Base-by-base conservation (phyloP, 2,113 vertebrate genomes). In the Mixornis gularis region DNA sequence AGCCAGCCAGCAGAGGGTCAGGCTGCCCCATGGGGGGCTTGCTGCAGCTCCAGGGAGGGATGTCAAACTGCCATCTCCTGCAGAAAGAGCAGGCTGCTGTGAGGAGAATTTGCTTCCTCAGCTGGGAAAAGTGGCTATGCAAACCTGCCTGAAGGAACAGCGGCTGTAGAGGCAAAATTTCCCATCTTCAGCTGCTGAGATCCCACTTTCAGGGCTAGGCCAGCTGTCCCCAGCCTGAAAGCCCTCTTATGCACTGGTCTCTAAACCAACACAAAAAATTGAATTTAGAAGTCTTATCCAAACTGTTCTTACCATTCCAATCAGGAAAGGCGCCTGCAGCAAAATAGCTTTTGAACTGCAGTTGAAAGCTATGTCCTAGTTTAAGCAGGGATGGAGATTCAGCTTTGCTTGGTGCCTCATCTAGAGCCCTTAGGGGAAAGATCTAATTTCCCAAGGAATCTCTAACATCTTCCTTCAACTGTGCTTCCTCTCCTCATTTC, bases 371-470 rank as follows among this genome's bases (percentile, higher is more conserved):
- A 21, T 60, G 94, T 89, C 92, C 91, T 87, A 95, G 87, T 96
- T 93, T 92, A 85, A 92, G 79, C 71, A 66, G 68, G 66, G 78
- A 95, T 12, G 4, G 84, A 91, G 78, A 60, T 82, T 87, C 87
- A 82, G 60, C 78, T 72, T 85, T 89, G 74, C 82, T 73, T 83
- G 36, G 74, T 94, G 87, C 87, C 89, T 93, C 74, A 85, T 77
- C 72, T 55, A 91, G 55, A 89, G 87, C 91, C 87, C 91, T 92
- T 77, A 92, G 60, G 91, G 83, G 44, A 85, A 74, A 92, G 59
- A 92, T 85, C 48, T 83, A 81, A 95, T 93, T 95, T 96, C 95
- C 94, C 94, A 93, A 87, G 93, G 93, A 95, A 93, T 94, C 87
- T 92, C 87, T 94, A 91, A 68, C 48, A 70, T 92, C 63, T 89